Evolutionary conservation across 2,113 vertebrate genomes (phyloP).

Genomic region (Glaucidium brasilianum): DNA sequence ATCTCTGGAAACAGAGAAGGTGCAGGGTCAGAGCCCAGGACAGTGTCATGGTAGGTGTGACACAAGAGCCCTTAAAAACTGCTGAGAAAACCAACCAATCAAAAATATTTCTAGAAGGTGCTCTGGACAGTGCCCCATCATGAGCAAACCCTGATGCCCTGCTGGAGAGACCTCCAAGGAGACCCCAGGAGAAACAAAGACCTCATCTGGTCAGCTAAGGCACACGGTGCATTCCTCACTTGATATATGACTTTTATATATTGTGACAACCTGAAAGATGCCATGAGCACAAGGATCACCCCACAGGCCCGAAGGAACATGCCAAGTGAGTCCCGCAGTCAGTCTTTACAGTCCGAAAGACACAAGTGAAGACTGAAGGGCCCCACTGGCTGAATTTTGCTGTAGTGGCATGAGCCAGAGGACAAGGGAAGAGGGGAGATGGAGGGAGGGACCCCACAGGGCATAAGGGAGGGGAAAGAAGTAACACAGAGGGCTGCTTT

Average conservation of each 20-base stretch:
- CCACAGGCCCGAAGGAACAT: background rate
- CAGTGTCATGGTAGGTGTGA: fast-evolving
- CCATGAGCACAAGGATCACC: background rate
- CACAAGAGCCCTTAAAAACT: background rate
- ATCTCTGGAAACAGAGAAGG: background rate
- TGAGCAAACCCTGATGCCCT: background rate
- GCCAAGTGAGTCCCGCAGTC: background rate
- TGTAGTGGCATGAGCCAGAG: background rate
- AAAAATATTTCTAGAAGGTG: background rate
- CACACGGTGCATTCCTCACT: background rate
- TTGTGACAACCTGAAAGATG: background rate
- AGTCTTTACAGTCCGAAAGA: background rate
- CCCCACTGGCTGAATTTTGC: background rate
- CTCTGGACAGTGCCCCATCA: background rate
- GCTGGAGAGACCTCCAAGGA: fast-evolving
- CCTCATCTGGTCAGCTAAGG: background rate
- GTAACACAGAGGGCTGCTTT: background rate
- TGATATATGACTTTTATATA: background rate
- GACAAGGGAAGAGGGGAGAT: background rate
- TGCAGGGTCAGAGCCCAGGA: background rate
- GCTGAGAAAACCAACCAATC: background rate
- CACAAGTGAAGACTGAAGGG: background rate
- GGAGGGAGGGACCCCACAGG: background rate
- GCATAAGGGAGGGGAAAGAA: background rate
- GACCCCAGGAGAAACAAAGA: background rate